Evolutionary conservation across 2,113 vertebrate genomes (phyloP).

Genomic region (Thalassoma bifasciatum): DNA sequence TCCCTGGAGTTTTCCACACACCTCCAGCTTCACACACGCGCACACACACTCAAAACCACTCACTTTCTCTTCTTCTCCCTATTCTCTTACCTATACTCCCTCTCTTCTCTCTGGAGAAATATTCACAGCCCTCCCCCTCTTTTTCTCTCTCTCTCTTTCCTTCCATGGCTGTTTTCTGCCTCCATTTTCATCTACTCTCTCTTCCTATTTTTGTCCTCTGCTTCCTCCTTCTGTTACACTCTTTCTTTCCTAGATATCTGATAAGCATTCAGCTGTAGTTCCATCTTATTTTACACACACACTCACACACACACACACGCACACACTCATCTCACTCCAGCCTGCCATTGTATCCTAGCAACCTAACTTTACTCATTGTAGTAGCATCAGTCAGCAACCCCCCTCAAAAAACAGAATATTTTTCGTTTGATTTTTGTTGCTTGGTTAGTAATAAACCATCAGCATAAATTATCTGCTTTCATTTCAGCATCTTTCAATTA

Average conservation of each 20-base stretch:
- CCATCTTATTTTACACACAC: constrained; percentile 28
- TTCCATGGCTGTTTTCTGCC: background rate
- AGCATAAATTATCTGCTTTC: background rate
- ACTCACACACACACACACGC: background rate
- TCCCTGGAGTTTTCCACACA: constrained; percentile 46
- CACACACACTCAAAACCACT: too few species aligned
- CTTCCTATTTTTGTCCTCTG: background rate
- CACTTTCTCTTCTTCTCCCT: background rate
- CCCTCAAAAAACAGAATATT: constrained; percentile 20
- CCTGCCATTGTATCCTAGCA: constrained; percentile 70
- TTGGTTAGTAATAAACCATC: constrained; percentile 3
- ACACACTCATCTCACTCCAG: constrained; percentile 32
- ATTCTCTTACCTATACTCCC: constrained; percentile 30
- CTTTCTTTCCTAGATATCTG: constrained; percentile 39
- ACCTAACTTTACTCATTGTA: constrained; percentile 66
- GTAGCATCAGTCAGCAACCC: constrained; percentile 42
- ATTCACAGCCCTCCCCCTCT: background rate
- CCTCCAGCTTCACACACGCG: constrained; percentile 10
- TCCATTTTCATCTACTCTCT: background rate
- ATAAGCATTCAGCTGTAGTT: constrained; percentile 60
- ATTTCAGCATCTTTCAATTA: background rate
- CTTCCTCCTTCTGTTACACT: background rate
- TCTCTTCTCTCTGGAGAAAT: constrained; percentile 26
- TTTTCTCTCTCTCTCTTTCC: background rate
- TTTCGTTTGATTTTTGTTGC: constrained; percentile 5